Conservation (phyloP, 2,888 invertebrate genomes). For the Timema podura region DNA sequence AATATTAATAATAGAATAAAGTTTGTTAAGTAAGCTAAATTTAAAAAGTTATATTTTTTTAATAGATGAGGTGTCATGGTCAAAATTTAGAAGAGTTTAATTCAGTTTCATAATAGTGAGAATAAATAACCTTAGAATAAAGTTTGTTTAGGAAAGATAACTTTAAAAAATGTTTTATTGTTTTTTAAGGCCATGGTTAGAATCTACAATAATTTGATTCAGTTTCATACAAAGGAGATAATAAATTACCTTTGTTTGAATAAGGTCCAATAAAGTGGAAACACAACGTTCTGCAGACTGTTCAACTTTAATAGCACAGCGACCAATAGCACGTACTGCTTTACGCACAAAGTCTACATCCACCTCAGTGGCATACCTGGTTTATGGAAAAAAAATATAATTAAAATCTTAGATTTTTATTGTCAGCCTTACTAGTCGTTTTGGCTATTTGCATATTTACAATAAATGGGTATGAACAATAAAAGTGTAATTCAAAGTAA, state of each 20-base stretch:
- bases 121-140: not conserved
- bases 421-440: too few species aligned
- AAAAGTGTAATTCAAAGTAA: too few species aligned
- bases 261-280: constrained; percentile 92
- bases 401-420: too few species aligned
- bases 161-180: not conserved
- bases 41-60: not conserved
- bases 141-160: not conserved
- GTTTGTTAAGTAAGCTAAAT: not conserved
- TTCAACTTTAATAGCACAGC: constrained; percentile 98
- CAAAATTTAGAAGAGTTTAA: too few species aligned
- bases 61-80: not conserved
- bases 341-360: constrained; percentile 99
- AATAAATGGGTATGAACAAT: too few species aligned
- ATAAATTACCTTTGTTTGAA: constrained; percentile 85
- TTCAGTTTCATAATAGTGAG: too few species aligned
- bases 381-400: too few species aligned
- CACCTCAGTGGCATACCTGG: constrained; percentile 89
- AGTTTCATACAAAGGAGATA: not conserved
- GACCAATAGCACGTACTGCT: constrained; percentile 95
- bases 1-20: not conserved
- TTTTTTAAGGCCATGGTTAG: not conserved
- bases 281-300: constrained; percentile 98
- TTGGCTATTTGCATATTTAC: too few species aligned
- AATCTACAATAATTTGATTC: not conserved